Conservation (phyloP, 2,888 invertebrate genomes). For the Plutella xylostella region DNA sequence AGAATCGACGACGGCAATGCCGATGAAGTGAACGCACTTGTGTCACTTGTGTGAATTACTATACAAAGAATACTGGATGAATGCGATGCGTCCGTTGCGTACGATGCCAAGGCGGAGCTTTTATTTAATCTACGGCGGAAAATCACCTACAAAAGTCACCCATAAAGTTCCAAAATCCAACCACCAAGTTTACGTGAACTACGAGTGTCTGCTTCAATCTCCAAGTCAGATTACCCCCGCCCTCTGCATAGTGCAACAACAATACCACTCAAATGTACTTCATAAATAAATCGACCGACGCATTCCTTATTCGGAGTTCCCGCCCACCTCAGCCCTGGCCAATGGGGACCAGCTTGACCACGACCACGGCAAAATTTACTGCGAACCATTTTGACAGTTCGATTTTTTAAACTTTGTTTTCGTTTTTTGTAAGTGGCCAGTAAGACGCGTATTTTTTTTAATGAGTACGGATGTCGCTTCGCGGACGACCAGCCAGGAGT, state of each 20-base stretch:
- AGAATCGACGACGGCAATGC: too few relatives aligned
- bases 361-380: slow-evolving; percentile 50
- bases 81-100: too few relatives aligned
- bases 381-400: slow-evolving; percentile 65
- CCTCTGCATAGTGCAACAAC: slow-evolving; percentile 28
- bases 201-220: too few relatives aligned
- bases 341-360: slow-evolving; percentile 33
- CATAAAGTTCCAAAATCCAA: too few relatives aligned
- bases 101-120: too few relatives aligned
- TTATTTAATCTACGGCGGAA: too few relatives aligned
- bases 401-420: slow-evolving; percentile 48
- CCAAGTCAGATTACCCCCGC: slow-evolving; percentile 40
- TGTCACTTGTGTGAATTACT: too few relatives aligned
- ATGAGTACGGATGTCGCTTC: slow-evolving; percentile 45
- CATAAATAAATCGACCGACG: slow-evolving; percentile 52
- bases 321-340: slow-evolving; percentile 41
- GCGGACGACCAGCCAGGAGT: slow-evolving; percentile 44
- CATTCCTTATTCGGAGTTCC: slow-evolving; percentile 47
- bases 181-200: too few relatives aligned
- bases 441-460: slow-evolving; percentile 35
- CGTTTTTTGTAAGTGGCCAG: slow-evolving; percentile 32
- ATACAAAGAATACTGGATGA: too few relatives aligned
- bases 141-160: too few relatives aligned
- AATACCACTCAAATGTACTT: slow-evolving; percentile 44
- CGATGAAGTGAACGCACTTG: too few relatives aligned